Conservation (phyloP, 2,888 invertebrate species). For the Lycaena phlaeas region DNA sequence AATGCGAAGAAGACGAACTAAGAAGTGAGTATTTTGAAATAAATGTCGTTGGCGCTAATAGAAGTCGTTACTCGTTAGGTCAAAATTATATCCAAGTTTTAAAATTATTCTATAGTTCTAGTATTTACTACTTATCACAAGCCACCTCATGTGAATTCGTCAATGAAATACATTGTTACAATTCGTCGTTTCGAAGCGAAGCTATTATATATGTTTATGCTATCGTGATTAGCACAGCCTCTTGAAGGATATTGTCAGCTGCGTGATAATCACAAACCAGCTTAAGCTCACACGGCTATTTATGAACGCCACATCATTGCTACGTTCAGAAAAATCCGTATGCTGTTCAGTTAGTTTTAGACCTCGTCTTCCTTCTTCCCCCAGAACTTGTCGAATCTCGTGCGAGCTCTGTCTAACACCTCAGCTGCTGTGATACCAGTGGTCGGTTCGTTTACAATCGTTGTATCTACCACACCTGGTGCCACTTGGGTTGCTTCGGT, state of each 20-base stretch:
- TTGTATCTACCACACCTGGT: slow-evolving; percentile 72
- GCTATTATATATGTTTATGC: slow-evolving; percentile 7
- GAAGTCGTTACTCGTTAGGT: not conserved
- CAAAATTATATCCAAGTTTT: not conserved
- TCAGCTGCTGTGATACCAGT: slow-evolving; percentile 78
- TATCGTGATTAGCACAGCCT: slow-evolving; percentile 5
- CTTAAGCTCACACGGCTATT: not conserved
- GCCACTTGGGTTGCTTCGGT: slow-evolving; percentile 65
- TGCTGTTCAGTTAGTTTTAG: slow-evolving; percentile 19
- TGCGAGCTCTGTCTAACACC: slow-evolving; percentile 85
- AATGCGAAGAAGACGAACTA: too few relatives aligned
- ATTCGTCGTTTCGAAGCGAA: slow-evolving; percentile 32
- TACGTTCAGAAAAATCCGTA: slow-evolving; percentile 9
- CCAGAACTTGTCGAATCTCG: slow-evolving; percentile 90
- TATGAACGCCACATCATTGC: not conserved
- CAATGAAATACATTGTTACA: slow-evolving; percentile 33
- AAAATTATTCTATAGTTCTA: too few relatives aligned
- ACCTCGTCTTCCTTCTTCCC: slow-evolving; percentile 78
- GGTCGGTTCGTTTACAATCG: slow-evolving; percentile 58
- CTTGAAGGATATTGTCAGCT: not conserved
- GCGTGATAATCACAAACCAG: not conserved
- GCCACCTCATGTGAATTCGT: slow-evolving; percentile 41
- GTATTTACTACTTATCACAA: slow-evolving; percentile 54
- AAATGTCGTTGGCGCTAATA: not conserved
- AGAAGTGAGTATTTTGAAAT: too few relatives aligned